Conservation (phyloP, 53 echinoderm and acorn worm genomes). For the Echinarachnius parma region DNA sequence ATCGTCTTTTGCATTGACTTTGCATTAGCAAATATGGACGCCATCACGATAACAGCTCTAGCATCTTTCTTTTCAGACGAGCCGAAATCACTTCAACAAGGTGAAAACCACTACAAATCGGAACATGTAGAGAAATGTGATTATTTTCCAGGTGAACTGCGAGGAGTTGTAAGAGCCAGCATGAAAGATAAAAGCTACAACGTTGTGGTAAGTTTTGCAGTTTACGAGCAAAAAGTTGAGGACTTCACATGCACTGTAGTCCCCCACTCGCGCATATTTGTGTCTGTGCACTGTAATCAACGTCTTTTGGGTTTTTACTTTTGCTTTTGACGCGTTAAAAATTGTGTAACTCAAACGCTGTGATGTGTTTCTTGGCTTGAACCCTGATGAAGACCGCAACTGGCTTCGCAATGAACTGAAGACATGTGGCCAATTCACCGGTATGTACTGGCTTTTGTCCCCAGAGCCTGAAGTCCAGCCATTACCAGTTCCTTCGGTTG, state of each 20-base stretch:
- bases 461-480: constrained; percentile 4
- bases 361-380: too few relatives aligned
- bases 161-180: background rate
- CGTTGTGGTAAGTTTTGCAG: background rate
- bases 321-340: too few relatives aligned
- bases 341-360: too few relatives aligned
- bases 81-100: background rate
- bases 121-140: background rate
- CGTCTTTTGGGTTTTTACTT: background rate
- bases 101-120: background rate
- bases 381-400: background rate
- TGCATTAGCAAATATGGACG: background rate
- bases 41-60: background rate
- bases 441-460: background rate
- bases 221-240: background rate
- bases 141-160: background rate
- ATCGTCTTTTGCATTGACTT: background rate
- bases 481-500: background rate
- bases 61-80: background rate
- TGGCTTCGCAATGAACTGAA: background rate
- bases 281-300: background rate
- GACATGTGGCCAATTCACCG: background rate
- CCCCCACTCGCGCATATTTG: background rate
- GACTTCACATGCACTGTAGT: too few relatives aligned
- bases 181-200: background rate